phyloP scores from a whole-genome alignment of 2,797 vertebrate genomes.

The Dryobates pubescens region DNA sequence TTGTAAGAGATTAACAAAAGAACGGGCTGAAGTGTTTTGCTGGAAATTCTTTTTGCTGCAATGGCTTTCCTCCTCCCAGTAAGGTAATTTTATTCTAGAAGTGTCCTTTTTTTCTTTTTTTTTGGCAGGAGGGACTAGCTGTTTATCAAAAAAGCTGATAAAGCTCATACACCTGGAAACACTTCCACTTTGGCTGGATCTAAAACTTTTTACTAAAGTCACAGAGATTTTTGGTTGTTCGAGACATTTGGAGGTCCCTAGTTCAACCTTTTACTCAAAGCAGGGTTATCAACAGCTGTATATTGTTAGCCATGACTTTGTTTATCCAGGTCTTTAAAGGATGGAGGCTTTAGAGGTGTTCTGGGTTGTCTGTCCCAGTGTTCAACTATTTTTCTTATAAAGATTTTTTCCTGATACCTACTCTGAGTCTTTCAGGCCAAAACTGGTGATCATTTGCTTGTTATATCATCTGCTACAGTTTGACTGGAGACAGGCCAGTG shows the following conservation, averaged over 20 bases:
- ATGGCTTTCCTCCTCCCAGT: not conserved
- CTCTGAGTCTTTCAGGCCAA: not conserved
- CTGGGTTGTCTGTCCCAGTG: not conserved
- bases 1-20: not conserved
- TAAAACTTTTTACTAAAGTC: not conserved
- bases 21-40: conserved; percentile 1
- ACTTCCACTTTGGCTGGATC: not conserved
- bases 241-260: not conserved
- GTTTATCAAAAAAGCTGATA: conserved; percentile 37
- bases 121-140: conserved; percentile 17
- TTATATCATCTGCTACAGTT: not conserved
- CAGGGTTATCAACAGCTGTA: not conserved
- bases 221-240: not conserved
- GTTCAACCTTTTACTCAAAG: not conserved
- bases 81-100: conserved; percentile 26
- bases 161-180: conserved; percentile 15
- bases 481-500: not conserved
- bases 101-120: not conserved
- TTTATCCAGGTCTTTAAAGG: not conserved
- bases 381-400: not conserved
- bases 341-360: not conserved
- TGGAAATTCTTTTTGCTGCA: conserved; percentile 18
- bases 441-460: not conserved
- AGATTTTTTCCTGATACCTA: not conserved
- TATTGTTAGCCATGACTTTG: not conserved